These are phyloP conservation scores for Cyclura pinguis DNA, from an alignment of 2,797 vertebrate genomes.

Conservation along the genomic window DNA sequence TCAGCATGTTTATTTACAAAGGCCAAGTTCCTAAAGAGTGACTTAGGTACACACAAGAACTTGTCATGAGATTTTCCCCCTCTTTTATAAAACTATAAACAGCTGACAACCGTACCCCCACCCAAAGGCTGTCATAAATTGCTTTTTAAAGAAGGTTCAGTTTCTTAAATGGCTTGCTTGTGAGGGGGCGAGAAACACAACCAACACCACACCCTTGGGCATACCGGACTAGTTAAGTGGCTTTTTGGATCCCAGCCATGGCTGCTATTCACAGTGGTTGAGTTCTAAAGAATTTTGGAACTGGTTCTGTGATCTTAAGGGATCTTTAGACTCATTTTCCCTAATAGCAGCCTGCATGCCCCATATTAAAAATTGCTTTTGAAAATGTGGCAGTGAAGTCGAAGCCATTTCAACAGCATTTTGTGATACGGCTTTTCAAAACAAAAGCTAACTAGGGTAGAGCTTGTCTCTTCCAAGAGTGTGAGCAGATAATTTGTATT, in stretches of 20 bases:
- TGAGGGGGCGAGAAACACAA: not conserved
- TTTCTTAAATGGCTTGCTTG: not conserved
- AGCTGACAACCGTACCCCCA: not conserved
- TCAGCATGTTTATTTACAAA: constrained; percentile 40
- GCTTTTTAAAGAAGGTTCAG: constrained; percentile 12
- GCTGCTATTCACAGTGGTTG: not conserved
- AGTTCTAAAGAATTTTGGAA: constrained; percentile 1
- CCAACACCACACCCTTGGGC: not conserved
- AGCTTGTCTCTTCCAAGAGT: not conserved
- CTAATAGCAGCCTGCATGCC: not conserved
- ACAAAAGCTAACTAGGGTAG: not conserved
- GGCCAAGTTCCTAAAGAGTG: not conserved
- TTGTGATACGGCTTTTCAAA: not conserved
- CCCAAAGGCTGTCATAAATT: not conserved
- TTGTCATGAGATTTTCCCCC: not conserved
- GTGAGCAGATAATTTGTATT: not conserved
- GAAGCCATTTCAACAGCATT: not conserved
- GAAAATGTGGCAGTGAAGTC: not conserved
- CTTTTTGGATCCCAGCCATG: not conserved
- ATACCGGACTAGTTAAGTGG: not conserved
- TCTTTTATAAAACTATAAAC: not conserved
- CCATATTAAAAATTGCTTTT: constrained; percentile 1
- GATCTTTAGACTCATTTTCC: not conserved
- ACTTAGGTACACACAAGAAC: not conserved
- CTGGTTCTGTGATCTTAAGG: not conserved